Conservation (phyloP, 2,113 vertebrate genomes). For the Columbina picui region DNA sequence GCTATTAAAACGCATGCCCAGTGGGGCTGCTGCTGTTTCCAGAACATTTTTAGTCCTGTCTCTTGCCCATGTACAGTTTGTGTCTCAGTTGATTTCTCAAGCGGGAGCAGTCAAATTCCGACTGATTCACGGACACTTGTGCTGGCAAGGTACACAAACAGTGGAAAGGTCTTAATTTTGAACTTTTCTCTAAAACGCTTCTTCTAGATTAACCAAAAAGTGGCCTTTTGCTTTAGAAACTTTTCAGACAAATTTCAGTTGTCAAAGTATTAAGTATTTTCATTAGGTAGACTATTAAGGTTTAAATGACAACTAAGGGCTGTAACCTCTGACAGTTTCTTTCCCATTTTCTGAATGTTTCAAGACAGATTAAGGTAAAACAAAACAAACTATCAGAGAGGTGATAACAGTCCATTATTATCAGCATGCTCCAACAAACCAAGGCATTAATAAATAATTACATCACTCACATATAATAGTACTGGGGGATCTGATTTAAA, state of each 20-base stretch:
- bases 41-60: background rate
- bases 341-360: background rate
- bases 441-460: slow-evolving; percentile 55
- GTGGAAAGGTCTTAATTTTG: background rate
- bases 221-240: background rate
- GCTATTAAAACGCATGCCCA: background rate
- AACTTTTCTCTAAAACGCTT: background rate
- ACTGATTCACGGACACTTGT: background rate
- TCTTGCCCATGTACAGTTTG: background rate
- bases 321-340: background rate
- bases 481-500: background rate
- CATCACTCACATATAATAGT: background rate
- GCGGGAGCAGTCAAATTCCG: background rate
- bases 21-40: background rate
- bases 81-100: background rate
- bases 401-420: background rate
- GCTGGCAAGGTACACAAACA: background rate
- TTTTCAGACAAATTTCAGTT: background rate
- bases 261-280: background rate
- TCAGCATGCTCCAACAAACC: slow-evolving; percentile 8
- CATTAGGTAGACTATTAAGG: background rate
- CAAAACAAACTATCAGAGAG: slow-evolving; percentile 23
- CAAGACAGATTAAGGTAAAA: slow-evolving; percentile 4
- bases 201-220: background rate
- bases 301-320: background rate